Percentiles rank a stretch among this genome's conserved stretches.
These are phyloP conservation scores for Engraulis encrasicolus DNA, from an alignment of 2,113 vertebrate genomes.

Conservation along the genomic window DNA sequence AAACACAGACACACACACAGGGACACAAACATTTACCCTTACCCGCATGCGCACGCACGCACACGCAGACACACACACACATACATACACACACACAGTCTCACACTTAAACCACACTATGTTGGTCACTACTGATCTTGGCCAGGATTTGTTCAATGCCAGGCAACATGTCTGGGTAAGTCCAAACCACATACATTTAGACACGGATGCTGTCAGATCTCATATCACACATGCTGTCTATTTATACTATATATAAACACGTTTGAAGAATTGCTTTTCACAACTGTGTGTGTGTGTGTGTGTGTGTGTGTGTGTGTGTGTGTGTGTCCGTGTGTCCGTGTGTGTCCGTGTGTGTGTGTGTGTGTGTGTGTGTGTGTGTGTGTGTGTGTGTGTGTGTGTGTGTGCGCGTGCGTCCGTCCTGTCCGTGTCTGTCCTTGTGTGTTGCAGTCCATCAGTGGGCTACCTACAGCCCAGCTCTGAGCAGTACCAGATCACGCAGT, in stretches of 20 bases:
- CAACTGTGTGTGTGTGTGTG: not conserved
- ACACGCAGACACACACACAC: no score
- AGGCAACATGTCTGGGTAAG: conserved; percentile 3
- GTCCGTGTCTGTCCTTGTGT: conserved; percentile 42
- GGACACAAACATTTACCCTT: not conserved
- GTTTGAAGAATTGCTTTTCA: not conserved
- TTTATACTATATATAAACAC: not conserved
- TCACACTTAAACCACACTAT: not conserved
- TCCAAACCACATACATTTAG: not conserved
- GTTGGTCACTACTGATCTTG: not conserved
- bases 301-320: conserved; percentile 35
- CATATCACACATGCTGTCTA: not conserved
- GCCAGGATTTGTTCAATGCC: not conserved
- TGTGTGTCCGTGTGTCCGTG: conserved; percentile 19
- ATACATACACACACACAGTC: no score
- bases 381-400: conserved; percentile 34
- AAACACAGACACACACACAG: no score
- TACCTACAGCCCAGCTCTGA: conserved; percentile 94
- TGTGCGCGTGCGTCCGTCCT: conserved; percentile 34
- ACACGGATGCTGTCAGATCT: not conserved
- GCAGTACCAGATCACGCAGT: conserved; percentile 95
- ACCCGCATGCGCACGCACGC: not conserved
- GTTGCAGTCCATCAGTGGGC: conserved; percentile 86
- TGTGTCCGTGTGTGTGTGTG: conserved; percentile 45
- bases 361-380: not conserved